Evolutionary conservation across 2,797 vertebrate genomes (phyloP), one percentile per base, ranked within the genome.

Genomic region (Esox lucius): DNA sequence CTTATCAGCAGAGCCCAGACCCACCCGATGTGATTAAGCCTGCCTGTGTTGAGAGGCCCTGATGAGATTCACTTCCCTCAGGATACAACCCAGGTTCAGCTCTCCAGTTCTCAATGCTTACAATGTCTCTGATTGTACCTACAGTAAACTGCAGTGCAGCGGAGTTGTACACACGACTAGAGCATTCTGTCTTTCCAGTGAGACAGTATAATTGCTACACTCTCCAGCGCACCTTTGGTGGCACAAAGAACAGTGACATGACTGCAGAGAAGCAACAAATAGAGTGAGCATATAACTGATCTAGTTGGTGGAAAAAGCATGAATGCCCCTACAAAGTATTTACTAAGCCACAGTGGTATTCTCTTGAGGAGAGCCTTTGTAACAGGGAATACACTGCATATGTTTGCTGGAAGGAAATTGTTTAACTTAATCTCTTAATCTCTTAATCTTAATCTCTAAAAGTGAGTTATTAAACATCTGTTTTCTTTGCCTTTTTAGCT

Each of bases 1-100:
- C 83, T 89, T 88, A 90, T 92, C 87, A 85, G 80, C 16, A 26
- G 59, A 81, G 59, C 76, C 74, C 88, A 90, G 87, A 84, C 79
- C 70, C 69, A 82, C 82, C 72, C 77, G 1, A 31, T 71, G 35
- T 75, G 71, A 86, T 79, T 82, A 75, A 74, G 80, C 69, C 78
- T 72, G 77, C 80, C 78, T 83, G 75, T 71, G 72, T 73, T 48
- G 71, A 59, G 48, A 26, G 56, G 42, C 71, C 48, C 79, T 22
- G 1, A 46, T 71, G 48, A 77, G 75, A 86, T 79, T 83, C 80
- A 73, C 67, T 22, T 28, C 19, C 77, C 74, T 70, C 73, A 5
- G 46, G n/a, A 53, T 39, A 70, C 71, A 59, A 39, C 69, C 76
- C 56, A 64, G 59, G 17, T 59, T 33, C 28, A 35, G 65, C 24